A percentile compares a stretch with the other conserved stretches of the same genome.
phyloP scores from a whole-genome alignment of 2,113 vertebrate species.

The Nipponia nippon region DNA sequence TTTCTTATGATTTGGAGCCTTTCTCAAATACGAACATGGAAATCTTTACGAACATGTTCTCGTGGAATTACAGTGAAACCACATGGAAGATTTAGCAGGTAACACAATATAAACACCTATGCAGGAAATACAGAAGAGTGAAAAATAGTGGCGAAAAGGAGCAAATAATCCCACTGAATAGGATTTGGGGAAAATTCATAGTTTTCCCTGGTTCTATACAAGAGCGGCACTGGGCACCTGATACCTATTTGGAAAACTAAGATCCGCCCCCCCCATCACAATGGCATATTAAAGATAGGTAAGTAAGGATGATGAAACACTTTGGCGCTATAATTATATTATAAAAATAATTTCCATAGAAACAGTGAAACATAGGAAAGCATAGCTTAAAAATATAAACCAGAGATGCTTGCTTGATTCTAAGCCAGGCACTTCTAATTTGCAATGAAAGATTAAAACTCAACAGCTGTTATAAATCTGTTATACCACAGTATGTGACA shows the following conservation, averaged over 20 bases:
- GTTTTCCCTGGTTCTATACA: not conserved
- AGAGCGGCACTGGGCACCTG: not conserved
- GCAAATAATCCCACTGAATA: not conserved
- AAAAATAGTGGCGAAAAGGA: not conserved
- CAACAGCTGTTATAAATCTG: not conserved
- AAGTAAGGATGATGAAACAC: not conserved
- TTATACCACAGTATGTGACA: not conserved
- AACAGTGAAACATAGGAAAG: not conserved
- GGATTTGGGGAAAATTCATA: not conserved
- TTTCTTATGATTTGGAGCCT: not conserved
- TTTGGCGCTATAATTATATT: not conserved
- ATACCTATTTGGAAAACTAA: not conserved
- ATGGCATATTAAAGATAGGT: not conserved
- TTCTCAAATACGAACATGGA: not conserved
- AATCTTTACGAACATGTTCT: not conserved
- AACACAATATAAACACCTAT: not conserved
- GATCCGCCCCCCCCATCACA: rapidly evolving
- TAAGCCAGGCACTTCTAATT: not conserved
- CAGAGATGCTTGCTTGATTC: not conserved
- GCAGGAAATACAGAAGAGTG: not conserved
- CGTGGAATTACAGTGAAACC: not conserved
- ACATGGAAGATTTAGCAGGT: not conserved
- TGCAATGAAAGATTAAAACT: not conserved
- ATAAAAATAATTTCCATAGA: not conserved
- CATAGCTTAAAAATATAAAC: not conserved